Percentiles rank a stretch among this genome's conserved stretches.
Evolutionary conservation across 2,113 vertebrate genomes (phyloP).

Genomic region (Anguilla japonica): DNA sequence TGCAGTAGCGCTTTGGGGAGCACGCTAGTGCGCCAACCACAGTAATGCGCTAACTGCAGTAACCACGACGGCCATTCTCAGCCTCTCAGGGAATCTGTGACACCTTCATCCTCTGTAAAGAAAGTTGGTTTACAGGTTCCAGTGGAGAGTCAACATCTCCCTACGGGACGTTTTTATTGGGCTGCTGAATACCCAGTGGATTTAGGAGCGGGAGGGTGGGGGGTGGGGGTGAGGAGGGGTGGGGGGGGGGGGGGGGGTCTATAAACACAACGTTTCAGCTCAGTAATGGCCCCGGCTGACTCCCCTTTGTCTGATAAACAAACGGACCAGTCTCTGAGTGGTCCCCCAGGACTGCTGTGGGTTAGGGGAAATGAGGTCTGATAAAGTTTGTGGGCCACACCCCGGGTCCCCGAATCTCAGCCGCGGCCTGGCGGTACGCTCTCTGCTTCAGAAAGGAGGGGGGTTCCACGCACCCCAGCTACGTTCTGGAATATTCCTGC

Average conservation of each 20-base stretch:
- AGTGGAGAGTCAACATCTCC: neutral
- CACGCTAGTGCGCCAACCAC: neutral
- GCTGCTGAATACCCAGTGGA: neutral
- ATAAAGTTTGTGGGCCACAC: slow-evolving; percentile 25
- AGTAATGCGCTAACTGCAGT: no score
- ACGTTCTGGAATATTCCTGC: neutral
- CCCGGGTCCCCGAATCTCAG: slow-evolving; percentile 1
- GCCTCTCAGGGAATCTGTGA: no score
- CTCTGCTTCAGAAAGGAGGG: neutral
- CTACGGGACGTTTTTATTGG: neutral
- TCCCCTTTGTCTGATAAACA: slow-evolving; percentile 15
- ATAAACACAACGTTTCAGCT: neutral
- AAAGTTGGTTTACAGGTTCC: no score
- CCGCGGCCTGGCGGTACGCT: neutral
- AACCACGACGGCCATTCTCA: no score
- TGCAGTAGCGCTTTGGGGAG: neutral
- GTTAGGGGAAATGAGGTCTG: slow-evolving; percentile 35
- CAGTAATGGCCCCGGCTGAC: neutral
- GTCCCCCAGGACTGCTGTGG: neutral
- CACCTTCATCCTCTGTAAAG: no score
- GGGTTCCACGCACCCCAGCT: neutral
- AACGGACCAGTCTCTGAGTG: neutral
- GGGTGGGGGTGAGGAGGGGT: no score
- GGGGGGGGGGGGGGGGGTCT: neutral
- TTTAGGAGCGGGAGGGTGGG: neutral